Conservation (phyloP, 2,797 vertebrate genomes). For the Characodon lateralis region DNA sequence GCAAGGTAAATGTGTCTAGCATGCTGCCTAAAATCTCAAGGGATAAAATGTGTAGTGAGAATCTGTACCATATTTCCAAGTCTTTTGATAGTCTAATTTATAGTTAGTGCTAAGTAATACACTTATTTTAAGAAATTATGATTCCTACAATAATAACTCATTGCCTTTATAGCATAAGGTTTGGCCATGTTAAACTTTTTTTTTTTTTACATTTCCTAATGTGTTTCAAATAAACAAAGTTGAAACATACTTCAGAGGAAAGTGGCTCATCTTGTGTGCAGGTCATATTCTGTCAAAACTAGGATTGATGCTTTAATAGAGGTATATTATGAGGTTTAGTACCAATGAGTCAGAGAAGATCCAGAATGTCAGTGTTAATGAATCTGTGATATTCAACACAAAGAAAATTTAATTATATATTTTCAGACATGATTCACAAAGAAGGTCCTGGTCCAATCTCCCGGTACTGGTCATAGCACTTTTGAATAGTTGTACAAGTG, state of each 20-base stretch:
- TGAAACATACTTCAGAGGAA: constrained; percentile 10
- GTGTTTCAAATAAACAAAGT: background rate
- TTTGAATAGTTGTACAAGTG: too few relatives aligned
- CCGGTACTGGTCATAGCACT: too few relatives aligned
- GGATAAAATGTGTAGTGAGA: background rate
- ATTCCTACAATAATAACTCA: background rate
- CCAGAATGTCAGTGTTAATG: too few relatives aligned
- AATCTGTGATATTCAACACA: too few relatives aligned
- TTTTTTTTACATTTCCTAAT: constrained; percentile 20
- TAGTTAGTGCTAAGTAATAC: background rate
- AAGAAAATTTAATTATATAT: too few relatives aligned
- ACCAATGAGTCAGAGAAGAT: too few relatives aligned
- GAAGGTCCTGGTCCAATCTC: too few relatives aligned
- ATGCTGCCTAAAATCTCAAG: constrained; percentile 1
- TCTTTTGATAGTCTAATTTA: constrained; percentile 4
- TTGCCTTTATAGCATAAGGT: constrained; percentile 26
- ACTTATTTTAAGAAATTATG: background rate
- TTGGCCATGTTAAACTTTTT: constrained; percentile 17
- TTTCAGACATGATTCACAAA: too few relatives aligned
- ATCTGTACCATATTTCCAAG: background rate
- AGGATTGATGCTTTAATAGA: constrained; percentile 12
- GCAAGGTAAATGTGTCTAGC: constrained; percentile 17
- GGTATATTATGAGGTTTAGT: constrained; percentile 4
- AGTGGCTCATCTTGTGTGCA: background rate
- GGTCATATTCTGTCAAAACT: constrained; percentile 6